phyloP scores from a whole-genome alignment of 2,888 invertebrate species.

The Cataglyphis cursor region DNA sequence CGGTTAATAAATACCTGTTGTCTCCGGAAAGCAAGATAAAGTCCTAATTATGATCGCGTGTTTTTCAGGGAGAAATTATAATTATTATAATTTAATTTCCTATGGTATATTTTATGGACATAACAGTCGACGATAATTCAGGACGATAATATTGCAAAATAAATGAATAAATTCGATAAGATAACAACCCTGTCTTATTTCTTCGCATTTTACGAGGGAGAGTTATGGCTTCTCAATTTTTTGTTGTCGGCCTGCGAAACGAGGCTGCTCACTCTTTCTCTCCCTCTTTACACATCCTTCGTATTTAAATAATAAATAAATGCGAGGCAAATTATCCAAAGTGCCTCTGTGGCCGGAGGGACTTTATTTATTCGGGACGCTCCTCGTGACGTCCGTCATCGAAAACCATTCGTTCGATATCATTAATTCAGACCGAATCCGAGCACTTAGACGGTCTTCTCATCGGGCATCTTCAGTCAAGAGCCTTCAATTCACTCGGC shows the following conservation, averaged over 20 bases:
- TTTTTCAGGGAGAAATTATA: neutral
- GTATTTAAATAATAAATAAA: slow-evolving; percentile 48
- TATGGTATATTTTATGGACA: neutral
- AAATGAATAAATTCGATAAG: neutral
- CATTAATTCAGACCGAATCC: slow-evolving; percentile 43
- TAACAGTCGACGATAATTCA: slow-evolving; percentile 7
- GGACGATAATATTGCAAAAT: neutral
- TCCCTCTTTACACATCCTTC: neutral
- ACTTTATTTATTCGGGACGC: slow-evolving; percentile 30
- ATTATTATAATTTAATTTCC: slow-evolving; percentile 19
- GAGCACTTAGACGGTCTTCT: slow-evolving; percentile 49
- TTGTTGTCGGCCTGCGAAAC: neutral
- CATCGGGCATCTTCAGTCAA: slow-evolving; percentile 43
- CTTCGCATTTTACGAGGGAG: neutral
- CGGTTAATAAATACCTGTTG: slow-evolving; percentile 25
- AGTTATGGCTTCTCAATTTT: slow-evolving; percentile 4
- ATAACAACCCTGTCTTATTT: neutral
- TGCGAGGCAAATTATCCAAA: slow-evolving; percentile 20
- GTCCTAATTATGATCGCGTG: slow-evolving; percentile 23
- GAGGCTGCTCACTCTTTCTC: neutral
- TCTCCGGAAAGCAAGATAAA: neutral
- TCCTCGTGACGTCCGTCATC: slow-evolving; percentile 32
- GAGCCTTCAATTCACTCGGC: slow-evolving; percentile 26
- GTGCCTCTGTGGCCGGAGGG: neutral
- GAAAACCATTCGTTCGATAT: slow-evolving; percentile 48